phyloP scores from a whole-genome alignment of 2,888 invertebrate species.

The Mycalesis mineus region DNA sequence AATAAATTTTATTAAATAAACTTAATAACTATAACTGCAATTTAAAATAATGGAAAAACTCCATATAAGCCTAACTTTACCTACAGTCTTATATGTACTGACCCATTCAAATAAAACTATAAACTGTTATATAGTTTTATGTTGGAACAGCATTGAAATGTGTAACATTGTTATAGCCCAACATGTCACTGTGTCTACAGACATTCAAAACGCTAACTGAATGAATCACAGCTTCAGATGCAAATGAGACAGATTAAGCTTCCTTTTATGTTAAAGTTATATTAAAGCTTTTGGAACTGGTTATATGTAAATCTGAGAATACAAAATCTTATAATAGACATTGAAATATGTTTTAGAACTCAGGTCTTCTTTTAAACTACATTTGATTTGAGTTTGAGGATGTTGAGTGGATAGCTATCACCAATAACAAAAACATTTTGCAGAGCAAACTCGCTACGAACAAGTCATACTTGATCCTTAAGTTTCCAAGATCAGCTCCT shows the following conservation, averaged over 20 bases:
- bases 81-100: background rate
- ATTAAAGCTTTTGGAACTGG: background rate
- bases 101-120: background rate
- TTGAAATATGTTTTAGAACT: no score
- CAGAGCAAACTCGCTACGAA: no score
- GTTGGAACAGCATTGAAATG: background rate
- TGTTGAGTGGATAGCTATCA: no score
- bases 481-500: no score
- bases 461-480: no score
- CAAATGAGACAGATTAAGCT: conserved; percentile 5
- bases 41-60: no score
- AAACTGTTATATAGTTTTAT: background rate
- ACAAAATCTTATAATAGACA: background rate
- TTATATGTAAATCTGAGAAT: background rate
- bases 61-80: no score
- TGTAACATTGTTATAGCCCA: background rate
- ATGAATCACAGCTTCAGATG: conserved; percentile 3
- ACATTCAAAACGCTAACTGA: background rate
- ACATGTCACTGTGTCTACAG: conserved; percentile 1
- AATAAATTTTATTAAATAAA: no score
- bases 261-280: background rate
- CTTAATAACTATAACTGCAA: no score
- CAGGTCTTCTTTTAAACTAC: no score
- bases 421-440: no score
- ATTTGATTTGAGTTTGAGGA: no score